phyloP scores from a whole-genome alignment of 1,140 invertebrate species.

The Bombus confusus region DNA sequence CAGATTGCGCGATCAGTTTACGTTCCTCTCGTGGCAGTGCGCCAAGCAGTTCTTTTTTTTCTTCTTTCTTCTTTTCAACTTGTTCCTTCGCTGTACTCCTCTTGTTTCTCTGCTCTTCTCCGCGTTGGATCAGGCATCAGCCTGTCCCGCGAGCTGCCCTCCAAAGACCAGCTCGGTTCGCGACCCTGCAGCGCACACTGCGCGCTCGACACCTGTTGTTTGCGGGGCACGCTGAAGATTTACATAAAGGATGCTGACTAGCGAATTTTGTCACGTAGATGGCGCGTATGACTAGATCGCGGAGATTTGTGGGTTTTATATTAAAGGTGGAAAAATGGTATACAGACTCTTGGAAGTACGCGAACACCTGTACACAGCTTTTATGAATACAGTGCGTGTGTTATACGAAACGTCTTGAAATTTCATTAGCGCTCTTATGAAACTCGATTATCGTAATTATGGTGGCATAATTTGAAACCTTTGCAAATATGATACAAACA shows the following conservation, averaged over 20 bases:
- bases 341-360: too few species aligned
- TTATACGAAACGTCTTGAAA: too few species aligned
- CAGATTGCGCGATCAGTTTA: slow-evolving; percentile 70
- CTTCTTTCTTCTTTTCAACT: neutral
- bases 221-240: neutral
- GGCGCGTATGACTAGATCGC: too few species aligned
- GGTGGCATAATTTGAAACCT: too few species aligned
- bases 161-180: slow-evolving; percentile 3
- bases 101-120: neutral
- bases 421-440: too few species aligned
- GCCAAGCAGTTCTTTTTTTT: slow-evolving; percentile 37
- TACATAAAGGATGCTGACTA: neutral
- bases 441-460: too few species aligned
- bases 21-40: slow-evolving; percentile 64
- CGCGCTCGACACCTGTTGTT: slow-evolving; percentile 35
- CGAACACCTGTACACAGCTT: too few species aligned
- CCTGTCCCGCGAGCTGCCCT: neutral
- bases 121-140: neutral
- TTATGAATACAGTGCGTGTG: too few species aligned
- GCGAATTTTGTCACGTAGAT: neutral
- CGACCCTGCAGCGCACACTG: slow-evolving; percentile 7
- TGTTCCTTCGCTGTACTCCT: neutral
- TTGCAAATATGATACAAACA: too few species aligned
- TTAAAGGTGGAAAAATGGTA: too few species aligned
- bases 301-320: too few species aligned